These are phyloP conservation scores for Hipparchia sbordonii DNA, from an alignment of 2,888 invertebrate species.

Conservation along the genomic window DNA sequence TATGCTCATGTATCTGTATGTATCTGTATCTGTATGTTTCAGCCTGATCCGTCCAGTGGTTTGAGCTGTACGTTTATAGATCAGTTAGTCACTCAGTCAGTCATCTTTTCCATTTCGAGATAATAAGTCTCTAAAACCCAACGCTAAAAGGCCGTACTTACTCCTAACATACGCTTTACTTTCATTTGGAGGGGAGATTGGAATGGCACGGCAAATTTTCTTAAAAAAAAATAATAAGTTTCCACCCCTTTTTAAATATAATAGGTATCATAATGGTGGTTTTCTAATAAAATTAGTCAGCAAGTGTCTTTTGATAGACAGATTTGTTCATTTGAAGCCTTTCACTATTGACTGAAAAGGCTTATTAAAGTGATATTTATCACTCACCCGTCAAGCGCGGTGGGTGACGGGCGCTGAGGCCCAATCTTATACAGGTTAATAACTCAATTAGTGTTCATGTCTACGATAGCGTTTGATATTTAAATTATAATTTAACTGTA, in stretches of 20 bases:
- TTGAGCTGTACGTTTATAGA: no score
- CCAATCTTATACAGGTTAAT: constrained; percentile 38
- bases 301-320: background rate
- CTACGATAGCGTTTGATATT: background rate
- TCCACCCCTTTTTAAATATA: no score
- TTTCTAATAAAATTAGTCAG: background rate
- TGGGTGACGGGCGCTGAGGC: background rate
- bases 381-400: constrained; percentile 27
- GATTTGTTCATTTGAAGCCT: constrained; percentile 3
- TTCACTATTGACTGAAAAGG: constrained; percentile 12
- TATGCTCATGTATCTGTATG: no score
- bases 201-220: no score
- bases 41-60: no score
- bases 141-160: no score
- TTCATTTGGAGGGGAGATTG: background rate
- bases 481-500: background rate
- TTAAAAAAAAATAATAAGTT: no score
- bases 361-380: constrained; percentile 33
- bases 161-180: no score
- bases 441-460: constrained; percentile 41
- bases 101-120: no score
- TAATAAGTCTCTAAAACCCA: no score
- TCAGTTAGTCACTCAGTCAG: no score
- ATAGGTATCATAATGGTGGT: background rate
- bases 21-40: no score